Percentiles rank a stretch among this genome's conserved stretches.
These are phyloP conservation scores for Bathynomus jamesi DNA, from an alignment of 1,140 invertebrate species.

Conservation along the genomic window DNA sequence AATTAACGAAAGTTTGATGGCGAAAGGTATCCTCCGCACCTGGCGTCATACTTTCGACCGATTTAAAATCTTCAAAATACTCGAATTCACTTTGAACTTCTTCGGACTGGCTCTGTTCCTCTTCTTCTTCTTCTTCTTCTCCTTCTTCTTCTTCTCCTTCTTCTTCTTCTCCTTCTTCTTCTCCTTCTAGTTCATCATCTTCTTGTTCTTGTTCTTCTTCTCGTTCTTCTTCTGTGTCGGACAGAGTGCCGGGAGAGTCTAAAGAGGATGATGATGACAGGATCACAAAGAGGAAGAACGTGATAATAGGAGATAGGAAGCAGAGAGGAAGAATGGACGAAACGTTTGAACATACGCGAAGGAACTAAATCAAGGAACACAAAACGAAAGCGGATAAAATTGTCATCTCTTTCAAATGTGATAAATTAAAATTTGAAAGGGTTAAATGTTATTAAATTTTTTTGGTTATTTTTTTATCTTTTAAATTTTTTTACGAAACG, in stretches of 20 bases:
- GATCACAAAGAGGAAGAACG: not conserved
- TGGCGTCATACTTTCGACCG: not conserved
- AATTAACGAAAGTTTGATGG: too few species aligned
- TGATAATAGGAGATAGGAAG: not conserved
- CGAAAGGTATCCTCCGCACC: too few species aligned
- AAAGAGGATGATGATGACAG: not conserved
- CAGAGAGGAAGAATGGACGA: not conserved
- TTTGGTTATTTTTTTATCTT: too few species aligned
- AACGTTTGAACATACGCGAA: too few species aligned
- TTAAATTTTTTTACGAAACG: too few species aligned
- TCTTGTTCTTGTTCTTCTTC: conserved; percentile 5
- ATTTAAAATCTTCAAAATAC: not conserved
- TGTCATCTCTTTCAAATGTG: too few species aligned
- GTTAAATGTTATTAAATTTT: too few species aligned
- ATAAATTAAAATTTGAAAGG: too few species aligned
- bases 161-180: conserved; percentile 1
- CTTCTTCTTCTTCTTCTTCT: not conserved
- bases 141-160: conserved; percentile 16
- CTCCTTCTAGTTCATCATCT: conserved; percentile 12
- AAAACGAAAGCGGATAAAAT: too few species aligned
- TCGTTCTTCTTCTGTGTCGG: conserved; percentile 31
- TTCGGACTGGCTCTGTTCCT: not conserved
- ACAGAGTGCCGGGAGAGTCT: not conserved
- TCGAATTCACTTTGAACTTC: not conserved
- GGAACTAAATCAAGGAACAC: too few species aligned